Evolutionary conservation across 2,113 vertebrate genomes (phyloP).

Genomic region (Gymnogyps californianus): DNA sequence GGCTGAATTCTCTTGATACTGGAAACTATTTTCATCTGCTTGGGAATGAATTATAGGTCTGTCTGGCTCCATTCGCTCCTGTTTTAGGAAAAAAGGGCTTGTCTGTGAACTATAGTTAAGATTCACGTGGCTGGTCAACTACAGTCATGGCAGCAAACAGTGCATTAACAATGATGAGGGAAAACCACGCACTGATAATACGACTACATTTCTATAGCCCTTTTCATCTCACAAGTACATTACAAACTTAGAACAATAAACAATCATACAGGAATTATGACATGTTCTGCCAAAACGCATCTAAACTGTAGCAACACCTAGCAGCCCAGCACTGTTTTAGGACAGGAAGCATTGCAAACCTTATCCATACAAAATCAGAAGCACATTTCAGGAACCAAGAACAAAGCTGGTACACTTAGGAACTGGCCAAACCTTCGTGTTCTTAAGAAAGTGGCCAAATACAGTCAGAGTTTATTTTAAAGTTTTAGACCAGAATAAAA

Average conservation of each 20-base stretch:
- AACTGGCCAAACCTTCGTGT: not conserved
- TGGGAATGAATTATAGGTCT: conserved; percentile 60
- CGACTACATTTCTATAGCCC: conserved; percentile 1
- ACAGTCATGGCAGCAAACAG: not conserved
- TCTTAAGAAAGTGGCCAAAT: not conserved
- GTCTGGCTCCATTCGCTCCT: not conserved
- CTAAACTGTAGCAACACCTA: not conserved
- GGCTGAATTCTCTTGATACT: conserved; percentile 52
- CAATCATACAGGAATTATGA: not conserved
- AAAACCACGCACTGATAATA: not conserved
- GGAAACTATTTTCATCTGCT: conserved; percentile 49
- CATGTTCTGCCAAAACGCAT: conserved; percentile 5
- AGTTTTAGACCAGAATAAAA: not conserved
- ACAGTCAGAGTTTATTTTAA: not conserved
- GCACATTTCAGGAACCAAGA: not conserved
- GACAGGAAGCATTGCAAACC: conserved; percentile 2
- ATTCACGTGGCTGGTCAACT: not conserved
- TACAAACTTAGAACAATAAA: conserved; percentile 30
- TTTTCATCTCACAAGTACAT: conserved; percentile 40
- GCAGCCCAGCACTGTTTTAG: not conserved
- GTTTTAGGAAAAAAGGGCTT: conserved; percentile 20
- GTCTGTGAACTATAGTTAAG: conserved; percentile 5
- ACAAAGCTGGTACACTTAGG: conserved; percentile 9
- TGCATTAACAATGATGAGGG: conserved; percentile 16
- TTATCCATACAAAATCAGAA: conserved; percentile 10